Evolutionary conservation across 2,113 vertebrate genomes (phyloP).

Genomic region (Cyanoderma ruficeps): DNA sequence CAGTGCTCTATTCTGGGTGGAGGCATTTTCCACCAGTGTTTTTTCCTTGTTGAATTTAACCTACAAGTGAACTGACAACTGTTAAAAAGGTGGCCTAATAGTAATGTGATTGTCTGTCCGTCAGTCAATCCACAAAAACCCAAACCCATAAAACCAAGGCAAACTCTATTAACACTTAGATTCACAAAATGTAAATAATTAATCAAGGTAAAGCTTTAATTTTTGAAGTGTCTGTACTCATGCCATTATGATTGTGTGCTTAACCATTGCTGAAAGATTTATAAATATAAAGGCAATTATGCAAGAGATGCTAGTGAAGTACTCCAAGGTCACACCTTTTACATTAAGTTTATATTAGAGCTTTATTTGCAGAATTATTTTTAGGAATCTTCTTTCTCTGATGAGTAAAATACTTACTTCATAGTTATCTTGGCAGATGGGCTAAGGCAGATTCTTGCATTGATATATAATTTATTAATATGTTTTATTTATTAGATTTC

Average conservation of each 20-base stretch:
- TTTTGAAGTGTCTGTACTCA: background rate
- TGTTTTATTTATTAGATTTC: slow-evolving; percentile 36
- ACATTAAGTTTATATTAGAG: background rate
- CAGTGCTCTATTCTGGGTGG: background rate
- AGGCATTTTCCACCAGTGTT: background rate
- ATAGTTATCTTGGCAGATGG: background rate
- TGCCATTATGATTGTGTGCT: background rate
- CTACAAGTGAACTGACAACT: background rate
- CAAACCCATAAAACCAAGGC: background rate
- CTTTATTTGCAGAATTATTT: background rate
- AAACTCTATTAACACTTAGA: background rate
- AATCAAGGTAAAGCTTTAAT: background rate
- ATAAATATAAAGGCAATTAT: background rate
- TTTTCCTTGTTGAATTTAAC: slow-evolving; percentile 19
- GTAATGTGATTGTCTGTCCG: background rate
- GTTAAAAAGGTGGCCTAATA: background rate
- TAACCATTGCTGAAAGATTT: background rate
- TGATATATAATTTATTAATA: slow-evolving; percentile 40
- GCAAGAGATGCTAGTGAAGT: background rate
- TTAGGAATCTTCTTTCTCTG: background rate
- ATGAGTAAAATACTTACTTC: background rate
- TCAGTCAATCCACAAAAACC: background rate
- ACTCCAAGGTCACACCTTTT: background rate
- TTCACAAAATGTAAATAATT: background rate
- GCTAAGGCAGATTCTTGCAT: background rate